A percentile compares a stretch with the other conserved stretches of the same genome.
These are phyloP conservation scores for Andrena praecox DNA, from an alignment of 2,888 invertebrate species.

Conservation along the genomic window DNA sequence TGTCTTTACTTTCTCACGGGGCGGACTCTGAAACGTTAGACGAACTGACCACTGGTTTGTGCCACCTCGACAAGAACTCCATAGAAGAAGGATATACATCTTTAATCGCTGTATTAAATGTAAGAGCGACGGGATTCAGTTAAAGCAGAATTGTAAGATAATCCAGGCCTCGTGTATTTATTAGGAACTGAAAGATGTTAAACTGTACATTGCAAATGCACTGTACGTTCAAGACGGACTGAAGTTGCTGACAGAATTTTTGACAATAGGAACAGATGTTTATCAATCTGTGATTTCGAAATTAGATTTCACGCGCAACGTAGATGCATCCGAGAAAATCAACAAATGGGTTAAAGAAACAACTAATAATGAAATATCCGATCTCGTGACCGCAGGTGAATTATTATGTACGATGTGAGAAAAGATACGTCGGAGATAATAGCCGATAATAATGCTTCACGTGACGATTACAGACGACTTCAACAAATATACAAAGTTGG, in stretches of 20 bases:
- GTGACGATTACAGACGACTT: slow-evolving; percentile 85
- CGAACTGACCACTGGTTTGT: slow-evolving; percentile 72
- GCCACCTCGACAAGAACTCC: slow-evolving; percentile 51
- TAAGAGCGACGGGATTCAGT: slow-evolving; percentile 48
- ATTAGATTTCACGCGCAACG: slow-evolving; percentile 87
- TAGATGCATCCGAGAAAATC: slow-evolving; percentile 86
- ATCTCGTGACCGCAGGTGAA: slow-evolving; percentile 88
- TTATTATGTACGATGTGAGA: background rate
- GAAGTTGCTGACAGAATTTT: slow-evolving; percentile 86
- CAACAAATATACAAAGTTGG: slow-evolving; percentile 87
- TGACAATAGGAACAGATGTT: slow-evolving; percentile 87
- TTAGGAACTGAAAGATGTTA: slow-evolving; percentile 85
- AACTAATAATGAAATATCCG: slow-evolving; percentile 92
- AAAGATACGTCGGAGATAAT: background rate
- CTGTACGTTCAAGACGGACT: slow-evolving; percentile 88
- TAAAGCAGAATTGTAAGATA: background rate
- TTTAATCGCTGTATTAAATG: slow-evolving; percentile 71
- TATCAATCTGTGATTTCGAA: slow-evolving; percentile 89
- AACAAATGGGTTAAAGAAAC: slow-evolving; percentile 93
- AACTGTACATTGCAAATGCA: slow-evolving; percentile 90
- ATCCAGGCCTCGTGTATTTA: slow-evolving; percentile 19
- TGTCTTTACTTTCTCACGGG: slow-evolving; percentile 79
- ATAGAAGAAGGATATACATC: slow-evolving; percentile 63
- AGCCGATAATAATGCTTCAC: background rate
- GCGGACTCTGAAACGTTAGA: slow-evolving; percentile 73